phyloP scores from a whole-genome alignment of 2,113 vertebrate genomes.

The Chunga burmeisteri region DNA sequence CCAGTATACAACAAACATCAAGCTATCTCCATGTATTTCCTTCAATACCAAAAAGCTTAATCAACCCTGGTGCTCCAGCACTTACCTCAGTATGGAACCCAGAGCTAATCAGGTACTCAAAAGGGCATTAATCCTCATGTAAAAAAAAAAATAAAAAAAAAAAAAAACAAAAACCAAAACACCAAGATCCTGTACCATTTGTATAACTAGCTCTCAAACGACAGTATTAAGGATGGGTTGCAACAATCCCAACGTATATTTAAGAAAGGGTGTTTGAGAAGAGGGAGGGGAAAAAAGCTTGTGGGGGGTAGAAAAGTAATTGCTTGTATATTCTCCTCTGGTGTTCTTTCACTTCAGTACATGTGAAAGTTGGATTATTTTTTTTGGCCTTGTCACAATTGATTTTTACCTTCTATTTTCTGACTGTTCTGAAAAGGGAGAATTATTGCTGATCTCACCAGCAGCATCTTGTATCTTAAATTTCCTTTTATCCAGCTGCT shows the following conservation, averaged over 20 bases:
- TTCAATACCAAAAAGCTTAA: neutral
- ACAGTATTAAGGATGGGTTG: neutral
- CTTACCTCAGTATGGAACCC: neutral
- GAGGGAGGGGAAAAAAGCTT: neutral
- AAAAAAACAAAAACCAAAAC: neutral
- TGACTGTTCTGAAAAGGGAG: neutral
- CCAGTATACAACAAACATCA: neutral
- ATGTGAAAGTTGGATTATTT: neutral
- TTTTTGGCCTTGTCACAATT: neutral
- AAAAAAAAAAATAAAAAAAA: neutral
- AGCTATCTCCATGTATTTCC: neutral
- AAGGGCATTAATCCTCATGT: neutral
- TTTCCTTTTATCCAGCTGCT: constrained; percentile 4
- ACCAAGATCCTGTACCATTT: neutral
- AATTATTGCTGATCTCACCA: constrained; percentile 18
- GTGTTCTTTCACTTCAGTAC: neutral
- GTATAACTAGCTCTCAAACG: neutral
- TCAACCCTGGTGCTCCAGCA: neutral
- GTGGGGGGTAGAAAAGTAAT: neutral
- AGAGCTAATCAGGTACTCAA: neutral
- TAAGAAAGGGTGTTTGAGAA: neutral
- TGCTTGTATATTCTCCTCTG: neutral
- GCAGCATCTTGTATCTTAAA: neutral
- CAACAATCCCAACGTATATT: neutral
- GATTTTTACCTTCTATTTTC: neutral